Percentiles rank a stretch among this genome's conserved stretches.
These are phyloP conservation scores for Hiodon tergisus DNA, from an alignment of 2,113 vertebrate species.

Conservation along the genomic window DNA sequence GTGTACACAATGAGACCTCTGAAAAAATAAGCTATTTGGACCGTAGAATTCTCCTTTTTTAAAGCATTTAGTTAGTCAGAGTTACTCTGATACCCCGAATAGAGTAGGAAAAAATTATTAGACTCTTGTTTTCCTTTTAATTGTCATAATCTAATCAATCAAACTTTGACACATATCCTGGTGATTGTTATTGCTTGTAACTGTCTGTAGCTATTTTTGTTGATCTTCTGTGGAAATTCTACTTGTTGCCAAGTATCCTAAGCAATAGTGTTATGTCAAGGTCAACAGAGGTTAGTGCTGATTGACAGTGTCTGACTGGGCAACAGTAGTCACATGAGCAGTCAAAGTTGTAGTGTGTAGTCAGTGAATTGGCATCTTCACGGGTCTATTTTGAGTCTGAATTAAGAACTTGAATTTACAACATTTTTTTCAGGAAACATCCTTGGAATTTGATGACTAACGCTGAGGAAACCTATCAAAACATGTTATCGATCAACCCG, in stretches of 20 bases:
- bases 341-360: slow-evolving; percentile 43
- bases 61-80: slow-evolving; percentile 28
- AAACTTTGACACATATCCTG: slow-evolving; percentile 6
- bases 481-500: neutral
- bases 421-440: neutral
- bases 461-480: neutral
- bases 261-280: slow-evolving; percentile 22
- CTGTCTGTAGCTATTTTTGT: slow-evolving; percentile 15
- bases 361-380: slow-evolving; percentile 37
- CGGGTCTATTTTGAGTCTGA: neutral
- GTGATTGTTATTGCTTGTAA: slow-evolving; percentile 31
- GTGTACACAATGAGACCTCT: slow-evolving; percentile 22
- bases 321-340: slow-evolving; percentile 58
- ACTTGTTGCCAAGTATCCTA: neutral
- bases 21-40: slow-evolving; percentile 24
- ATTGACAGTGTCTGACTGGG: slow-evolving; percentile 64
- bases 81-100: slow-evolving; percentile 19
- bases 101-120: slow-evolving; percentile 2
- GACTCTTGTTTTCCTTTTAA: slow-evolving; percentile 17
- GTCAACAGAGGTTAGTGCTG: slow-evolving; percentile 32
- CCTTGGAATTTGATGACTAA: slow-evolving; percentile 12
- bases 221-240: neutral
- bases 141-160: slow-evolving; percentile 3
- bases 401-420: slow-evolving; percentile 1
- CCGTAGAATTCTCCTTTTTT: slow-evolving; percentile 27